phyloP scores from a whole-genome alignment of 2,113 vertebrate species.

The Gallinago undulata region DNA sequence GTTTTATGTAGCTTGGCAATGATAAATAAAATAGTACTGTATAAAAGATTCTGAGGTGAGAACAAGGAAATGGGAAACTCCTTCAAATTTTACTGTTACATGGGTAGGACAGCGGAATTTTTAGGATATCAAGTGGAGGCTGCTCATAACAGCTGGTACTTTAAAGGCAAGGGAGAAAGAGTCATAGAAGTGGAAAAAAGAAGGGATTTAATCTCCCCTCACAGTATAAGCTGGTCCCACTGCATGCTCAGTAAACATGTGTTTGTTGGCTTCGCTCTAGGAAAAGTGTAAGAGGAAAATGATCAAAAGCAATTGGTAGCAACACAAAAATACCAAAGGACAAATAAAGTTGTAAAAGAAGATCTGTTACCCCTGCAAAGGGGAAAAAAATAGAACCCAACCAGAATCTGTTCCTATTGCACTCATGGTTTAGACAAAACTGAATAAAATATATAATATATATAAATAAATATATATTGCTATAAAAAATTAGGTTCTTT shows the following conservation, averaged over 20 bases:
- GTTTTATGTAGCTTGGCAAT: background rate
- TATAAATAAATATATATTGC: background rate
- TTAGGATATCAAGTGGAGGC: background rate
- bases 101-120: background rate
- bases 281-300: background rate
- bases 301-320: background rate
- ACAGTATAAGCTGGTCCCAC: background rate
- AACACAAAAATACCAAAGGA: background rate
- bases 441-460: background rate
- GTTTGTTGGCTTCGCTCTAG: background rate
- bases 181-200: background rate
- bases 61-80: background rate
- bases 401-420: background rate
- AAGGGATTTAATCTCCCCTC: background rate
- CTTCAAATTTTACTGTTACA: background rate
- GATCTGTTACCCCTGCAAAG: background rate
- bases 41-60: background rate
- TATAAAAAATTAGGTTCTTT: background rate
- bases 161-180: background rate
- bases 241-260: rapidly evolving
- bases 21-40: background rate
- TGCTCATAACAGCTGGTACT: background rate
- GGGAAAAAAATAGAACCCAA: background rate
- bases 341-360: background rate
- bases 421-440: background rate